A percentile compares a stretch with the other conserved stretches of the same genome.
phyloP scores from a whole-genome alignment of 2,888 invertebrate genomes.

The Acleris cristana region DNA sequence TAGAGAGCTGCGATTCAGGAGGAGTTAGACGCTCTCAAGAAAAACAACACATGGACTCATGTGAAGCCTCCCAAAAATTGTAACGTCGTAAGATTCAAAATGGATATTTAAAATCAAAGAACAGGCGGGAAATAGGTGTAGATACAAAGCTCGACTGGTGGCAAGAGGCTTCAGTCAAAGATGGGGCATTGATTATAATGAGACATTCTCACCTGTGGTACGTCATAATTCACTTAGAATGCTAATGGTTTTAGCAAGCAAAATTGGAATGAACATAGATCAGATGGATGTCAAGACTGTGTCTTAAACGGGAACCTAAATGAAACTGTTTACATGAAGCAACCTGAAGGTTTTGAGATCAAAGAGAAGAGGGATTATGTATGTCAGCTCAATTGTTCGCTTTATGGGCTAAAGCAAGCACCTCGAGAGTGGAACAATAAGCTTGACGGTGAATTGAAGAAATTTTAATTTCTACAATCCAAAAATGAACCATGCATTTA shows the following conservation, averaged over 20 bases:
- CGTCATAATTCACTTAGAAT: no score
- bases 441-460: not conserved
- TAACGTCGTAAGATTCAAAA: conserved; percentile 3
- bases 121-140: conserved; percentile 1
- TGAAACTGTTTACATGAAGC: not conserved
- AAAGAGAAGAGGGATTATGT: no score
- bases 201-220: no score
- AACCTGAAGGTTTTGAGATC: no score
- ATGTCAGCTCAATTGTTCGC: no score
- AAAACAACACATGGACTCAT: not conserved
- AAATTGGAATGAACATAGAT: not conserved
- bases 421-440: not conserved
- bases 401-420: no score
- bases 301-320: not conserved
- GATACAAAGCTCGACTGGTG: not conserved
- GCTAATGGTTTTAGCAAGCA: no score
- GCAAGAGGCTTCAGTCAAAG: no score
- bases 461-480: not conserved
- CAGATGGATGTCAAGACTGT: not conserved
- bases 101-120: conserved; percentile 3
- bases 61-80: not conserved
- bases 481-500: conserved; percentile 3
- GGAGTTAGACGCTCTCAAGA: conserved; percentile 1
- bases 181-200: no score
- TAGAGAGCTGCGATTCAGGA: not conserved